Evolutionary conservation across 2,888 invertebrate genomes (phyloP).

Genomic region (Pimpla rufipes): DNA sequence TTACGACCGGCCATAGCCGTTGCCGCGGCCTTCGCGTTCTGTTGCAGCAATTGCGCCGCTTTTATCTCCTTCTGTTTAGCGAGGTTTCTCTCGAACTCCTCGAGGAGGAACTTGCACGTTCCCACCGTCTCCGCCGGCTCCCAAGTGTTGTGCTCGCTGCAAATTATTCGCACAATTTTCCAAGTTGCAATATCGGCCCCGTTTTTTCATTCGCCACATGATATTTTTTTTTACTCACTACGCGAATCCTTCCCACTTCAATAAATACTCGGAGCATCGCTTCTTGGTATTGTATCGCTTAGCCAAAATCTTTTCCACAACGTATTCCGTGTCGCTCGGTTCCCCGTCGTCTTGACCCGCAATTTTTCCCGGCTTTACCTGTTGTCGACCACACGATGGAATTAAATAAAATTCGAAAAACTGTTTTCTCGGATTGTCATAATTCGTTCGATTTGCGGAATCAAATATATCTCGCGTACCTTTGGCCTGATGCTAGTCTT

Average conservation of each 20-base stretch:
- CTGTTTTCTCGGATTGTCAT: no score
- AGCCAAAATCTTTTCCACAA: slow-evolving; percentile 93
- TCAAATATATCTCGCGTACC: slow-evolving; percentile 24
- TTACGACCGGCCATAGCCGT: slow-evolving; percentile 40
- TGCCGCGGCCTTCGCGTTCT: slow-evolving; percentile 62
- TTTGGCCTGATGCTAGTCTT: slow-evolving; percentile 69
- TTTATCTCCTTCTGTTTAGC: slow-evolving; percentile 91
- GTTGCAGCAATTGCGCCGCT: slow-evolving; percentile 74
- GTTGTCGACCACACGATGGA: slow-evolving; percentile 72
- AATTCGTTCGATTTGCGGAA: no score
- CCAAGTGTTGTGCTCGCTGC: slow-evolving; percentile 93
- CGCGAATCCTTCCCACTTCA: slow-evolving; percentile 94
- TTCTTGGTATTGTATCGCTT: slow-evolving; percentile 92
- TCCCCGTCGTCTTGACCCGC: slow-evolving; percentile 74
- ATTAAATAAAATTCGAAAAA: not conserved
- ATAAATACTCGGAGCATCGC: slow-evolving; percentile 92
- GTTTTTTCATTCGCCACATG: slow-evolving; percentile 12
- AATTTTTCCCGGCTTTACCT: slow-evolving; percentile 78
- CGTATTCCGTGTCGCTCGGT: slow-evolving; percentile 88
- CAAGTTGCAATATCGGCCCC: not conserved
- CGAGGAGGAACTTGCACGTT: slow-evolving; percentile 91
- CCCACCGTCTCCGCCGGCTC: slow-evolving; percentile 92
- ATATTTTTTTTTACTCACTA: slow-evolving; percentile 86
- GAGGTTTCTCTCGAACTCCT: slow-evolving; percentile 93
- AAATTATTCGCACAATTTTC: slow-evolving; percentile 15